Conservation (phyloP, 2,888 invertebrate genomes). For the Megaustenia siamemsis region DNA sequence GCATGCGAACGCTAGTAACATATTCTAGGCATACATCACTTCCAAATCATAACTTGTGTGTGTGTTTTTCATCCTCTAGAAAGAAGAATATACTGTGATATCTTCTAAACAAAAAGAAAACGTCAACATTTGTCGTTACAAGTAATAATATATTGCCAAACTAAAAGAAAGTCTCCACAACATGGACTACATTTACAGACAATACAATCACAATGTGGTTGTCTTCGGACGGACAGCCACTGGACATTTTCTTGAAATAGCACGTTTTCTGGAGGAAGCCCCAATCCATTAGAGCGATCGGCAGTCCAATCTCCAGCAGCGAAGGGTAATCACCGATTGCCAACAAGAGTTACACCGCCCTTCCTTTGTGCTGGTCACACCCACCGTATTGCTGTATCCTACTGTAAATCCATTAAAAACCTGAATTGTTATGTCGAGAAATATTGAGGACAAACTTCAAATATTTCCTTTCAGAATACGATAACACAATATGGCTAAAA, state of each 20-base stretch:
- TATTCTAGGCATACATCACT: too few relatives aligned
- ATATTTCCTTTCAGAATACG: not conserved
- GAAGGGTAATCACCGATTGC: slow-evolving; percentile 7
- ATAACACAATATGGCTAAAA: not conserved
- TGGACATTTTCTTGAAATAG: not conserved
- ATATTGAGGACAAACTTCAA: not conserved
- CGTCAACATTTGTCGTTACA: too few relatives aligned
- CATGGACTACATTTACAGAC: not conserved
- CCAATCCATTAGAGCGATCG: slow-evolving; percentile 25
- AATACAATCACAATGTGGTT: not conserved
- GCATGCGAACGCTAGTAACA: too few relatives aligned
- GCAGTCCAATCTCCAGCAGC: not conserved
- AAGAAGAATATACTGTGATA: too few relatives aligned
- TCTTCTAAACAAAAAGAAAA: too few relatives aligned
- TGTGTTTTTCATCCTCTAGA: too few relatives aligned
- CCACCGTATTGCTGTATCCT: not conserved
- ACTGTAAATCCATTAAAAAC: slow-evolving; percentile 32
- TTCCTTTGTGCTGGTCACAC: slow-evolving; percentile 8
- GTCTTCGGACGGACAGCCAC: not conserved
- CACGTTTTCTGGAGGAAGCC: not conserved
- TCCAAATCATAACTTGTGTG: too few relatives aligned
- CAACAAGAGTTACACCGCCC: not conserved
- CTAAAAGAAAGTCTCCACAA: too few relatives aligned
- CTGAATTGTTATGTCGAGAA: not conserved
- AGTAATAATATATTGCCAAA: too few relatives aligned